Evolutionary conservation across 92 coral and sea anemone genomes (phyloP), one percentile per base, ranked within the genome.

Genomic region (Actinernus sp.): DNA sequence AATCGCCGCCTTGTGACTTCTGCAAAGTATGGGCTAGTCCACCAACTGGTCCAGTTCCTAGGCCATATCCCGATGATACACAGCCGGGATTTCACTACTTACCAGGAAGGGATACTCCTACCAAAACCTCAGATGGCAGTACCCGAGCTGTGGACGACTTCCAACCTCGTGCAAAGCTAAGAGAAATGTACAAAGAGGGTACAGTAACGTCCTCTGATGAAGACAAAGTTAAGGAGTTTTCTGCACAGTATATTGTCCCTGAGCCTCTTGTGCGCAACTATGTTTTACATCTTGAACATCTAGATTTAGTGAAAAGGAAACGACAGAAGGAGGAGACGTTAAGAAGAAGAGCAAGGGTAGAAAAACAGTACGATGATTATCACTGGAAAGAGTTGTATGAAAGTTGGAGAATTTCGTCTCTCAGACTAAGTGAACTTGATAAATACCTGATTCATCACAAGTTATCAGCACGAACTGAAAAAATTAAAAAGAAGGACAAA

Each of bases 401-500:
- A 63, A 38, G 32, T 3, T 70, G 68, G 19, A 76, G 58, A 0
- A 0, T 77, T 26, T 68, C 85, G 3, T 24, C 85, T 23, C 91
- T 78, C 0, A 2, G 29, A 49, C 86, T 78, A 6, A 11, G n/a
- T 14, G 91, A 78, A 39, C 91, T 78, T 37, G 71, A 84, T 49
- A 84, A 78, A 39, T 78, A 84, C 81, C 58, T 84, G 3, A 44
- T 26, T 0, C 75, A 85, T 52, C 82, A 79, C 76, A 30, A 24
- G 61, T 56, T 84, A 10, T 38, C 86, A 41, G 47, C 11, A 38
- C 77, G 76, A 46, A 31, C 58, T 2, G 45, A 58, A 0, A 84
- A 69, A 23, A 53, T 78, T 76, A 84, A 70, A 36, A 84, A 78
- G 52, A 79, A 73, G 16, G 87, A 85, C 74, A 78, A 85, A 61